Evolutionary conservation across 2,113 vertebrate species (phyloP).

Genomic region (Oncorhynchus mykiss): DNA sequence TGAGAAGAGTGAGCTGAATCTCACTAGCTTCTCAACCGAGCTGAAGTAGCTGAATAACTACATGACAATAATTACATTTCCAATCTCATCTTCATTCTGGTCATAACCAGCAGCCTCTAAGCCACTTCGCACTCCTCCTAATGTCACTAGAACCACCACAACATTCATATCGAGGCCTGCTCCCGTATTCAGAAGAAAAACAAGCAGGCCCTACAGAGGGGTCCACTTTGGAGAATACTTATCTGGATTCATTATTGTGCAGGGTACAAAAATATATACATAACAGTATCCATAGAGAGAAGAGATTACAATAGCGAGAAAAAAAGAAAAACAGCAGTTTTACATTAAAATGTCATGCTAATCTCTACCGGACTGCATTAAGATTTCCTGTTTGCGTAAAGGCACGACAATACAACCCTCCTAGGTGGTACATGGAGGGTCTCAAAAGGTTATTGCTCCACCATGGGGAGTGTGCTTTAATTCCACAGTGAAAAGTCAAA

Average conservation of each 20-base stretch:
- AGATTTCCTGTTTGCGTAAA: slow-evolving; percentile 58
- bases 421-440: slow-evolving; percentile 51
- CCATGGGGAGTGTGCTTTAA: slow-evolving; percentile 58
- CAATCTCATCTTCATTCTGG: slow-evolving; percentile 10
- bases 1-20: slow-evolving; percentile 29
- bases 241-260: slow-evolving; percentile 65
- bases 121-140: slow-evolving; percentile 30
- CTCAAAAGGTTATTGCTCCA: slow-evolving; percentile 31
- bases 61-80: neutral
- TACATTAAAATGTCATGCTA: slow-evolving; percentile 54
- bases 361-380: slow-evolving; percentile 46
- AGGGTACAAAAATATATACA: slow-evolving; percentile 67
- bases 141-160: slow-evolving; percentile 40
- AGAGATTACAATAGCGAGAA: slow-evolving; percentile 3
- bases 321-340: slow-evolving; percentile 9
- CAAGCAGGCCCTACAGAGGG: slow-evolving; percentile 29
- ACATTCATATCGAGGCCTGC: slow-evolving; percentile 42
- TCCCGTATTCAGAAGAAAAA: slow-evolving; percentile 14
- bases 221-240: slow-evolving; percentile 64
- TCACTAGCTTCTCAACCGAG: neutral
- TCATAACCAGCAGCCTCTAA: neutral
- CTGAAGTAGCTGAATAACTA: slow-evolving; percentile 15
- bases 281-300: slow-evolving; percentile 29
- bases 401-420: slow-evolving; percentile 57
- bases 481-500: slow-evolving; percentile 52